A percentile compares a stretch with the other conserved stretches of the same genome.
phyloP scores from a whole-genome alignment of 2,888 invertebrate species.

The Allygus modestus region DNA sequence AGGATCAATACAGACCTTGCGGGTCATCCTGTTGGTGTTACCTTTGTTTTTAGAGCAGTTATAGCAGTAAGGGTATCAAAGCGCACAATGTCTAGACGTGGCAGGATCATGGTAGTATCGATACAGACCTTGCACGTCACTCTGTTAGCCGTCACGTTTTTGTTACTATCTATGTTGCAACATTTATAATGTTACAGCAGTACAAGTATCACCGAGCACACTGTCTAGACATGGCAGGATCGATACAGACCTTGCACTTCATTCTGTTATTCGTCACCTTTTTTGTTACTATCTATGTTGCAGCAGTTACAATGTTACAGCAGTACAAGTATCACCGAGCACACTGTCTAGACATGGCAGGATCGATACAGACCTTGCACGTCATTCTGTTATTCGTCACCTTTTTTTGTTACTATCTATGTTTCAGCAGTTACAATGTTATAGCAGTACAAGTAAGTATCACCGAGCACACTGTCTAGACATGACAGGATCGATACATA shows the following conservation, averaged over 20 bases:
- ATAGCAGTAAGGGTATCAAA: not conserved
- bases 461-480: no score
- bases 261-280: not conserved
- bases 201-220: not conserved
- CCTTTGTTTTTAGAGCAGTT: not conserved
- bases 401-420: not conserved
- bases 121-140: not conserved
- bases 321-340: no score
- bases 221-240: slow-evolving; percentile 5
- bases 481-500: no score
- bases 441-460: no score
- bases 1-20: slow-evolving; percentile 14
- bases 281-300: not conserved
- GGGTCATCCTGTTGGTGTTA: not conserved
- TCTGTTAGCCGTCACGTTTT: not conserved
- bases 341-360: no score
- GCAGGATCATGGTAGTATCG: no score
- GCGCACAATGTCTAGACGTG: not conserved
- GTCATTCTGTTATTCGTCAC: not conserved
- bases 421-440: no score
- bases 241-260: not conserved
- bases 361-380: slow-evolving; percentile 19
- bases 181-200: no score
- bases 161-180: no score
- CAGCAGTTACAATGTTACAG: no score